Conservation (phyloP, 2,888 invertebrate genomes). For the Artemia sp. region DNA sequence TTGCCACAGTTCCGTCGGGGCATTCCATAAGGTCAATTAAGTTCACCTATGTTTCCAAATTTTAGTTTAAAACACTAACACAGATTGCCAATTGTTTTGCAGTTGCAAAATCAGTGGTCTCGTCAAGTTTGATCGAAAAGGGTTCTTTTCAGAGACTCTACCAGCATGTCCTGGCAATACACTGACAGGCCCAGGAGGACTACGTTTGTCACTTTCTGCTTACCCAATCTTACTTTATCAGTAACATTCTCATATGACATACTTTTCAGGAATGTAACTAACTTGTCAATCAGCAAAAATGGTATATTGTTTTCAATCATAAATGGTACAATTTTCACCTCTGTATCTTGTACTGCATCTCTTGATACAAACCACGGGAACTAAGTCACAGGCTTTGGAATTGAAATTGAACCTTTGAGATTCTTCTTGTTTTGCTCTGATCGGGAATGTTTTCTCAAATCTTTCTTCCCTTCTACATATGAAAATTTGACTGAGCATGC, state of each 20-base stretch:
- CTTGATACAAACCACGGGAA: not conserved
- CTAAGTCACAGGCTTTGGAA: not conserved
- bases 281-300: conserved; percentile 16
- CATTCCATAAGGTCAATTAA: conserved; percentile 14
- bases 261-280: not conserved
- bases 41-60: not conserved
- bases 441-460: not conserved
- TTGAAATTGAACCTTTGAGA: not conserved
- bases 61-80: conserved; percentile 3
- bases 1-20: conserved; percentile 12
- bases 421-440: not conserved
- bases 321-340: conserved; percentile 3
- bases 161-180: not conserved
- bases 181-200: not conserved
- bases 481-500: not conserved
- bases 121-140: conserved; percentile 17
- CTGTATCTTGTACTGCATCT: not conserved
- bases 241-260: not conserved
- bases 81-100: conserved; percentile 16
- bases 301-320: conserved; percentile 12
- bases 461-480: not conserved
- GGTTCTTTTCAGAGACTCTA: conserved; percentile 6
- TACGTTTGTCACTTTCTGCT: conserved; percentile 3
- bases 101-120: conserved; percentile 14
- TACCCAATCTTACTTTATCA: conserved; percentile 7